Percentiles rank a stretch among this genome's conserved stretches.
Evolutionary conservation across 2,797 vertebrate species (phyloP).

Genomic region (Enteromius radiatus): DNA sequence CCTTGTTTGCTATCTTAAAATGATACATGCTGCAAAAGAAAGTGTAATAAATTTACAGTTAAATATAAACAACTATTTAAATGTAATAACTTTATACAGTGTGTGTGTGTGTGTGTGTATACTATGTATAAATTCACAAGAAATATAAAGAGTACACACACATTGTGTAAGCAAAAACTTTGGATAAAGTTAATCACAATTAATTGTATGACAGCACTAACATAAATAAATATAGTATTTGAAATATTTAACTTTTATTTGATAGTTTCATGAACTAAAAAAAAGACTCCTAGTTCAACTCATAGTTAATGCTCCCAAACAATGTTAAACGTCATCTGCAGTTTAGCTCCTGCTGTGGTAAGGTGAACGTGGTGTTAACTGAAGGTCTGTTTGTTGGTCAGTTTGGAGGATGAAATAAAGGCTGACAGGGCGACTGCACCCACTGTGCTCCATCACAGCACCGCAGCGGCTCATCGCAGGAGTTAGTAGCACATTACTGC

Average conservation of each 20-base stretch:
- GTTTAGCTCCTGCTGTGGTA: constrained; percentile 8
- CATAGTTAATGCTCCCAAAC: neutral
- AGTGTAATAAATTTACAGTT: neutral
- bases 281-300: neutral
- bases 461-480: constrained; percentile 41
- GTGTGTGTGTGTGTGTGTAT: no score
- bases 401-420: constrained; percentile 57
- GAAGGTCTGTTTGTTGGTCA: constrained; percentile 49
- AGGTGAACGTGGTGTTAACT: constrained; percentile 31
- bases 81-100: no score
- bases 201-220: no score
- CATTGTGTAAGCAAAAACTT: no score
- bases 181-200: no score
- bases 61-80: neutral
- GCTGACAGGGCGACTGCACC: constrained; percentile 53
- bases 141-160: no score
- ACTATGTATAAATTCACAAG: no score
- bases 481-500: constrained; percentile 50
- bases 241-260: neutral
- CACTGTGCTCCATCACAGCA: constrained; percentile 44
- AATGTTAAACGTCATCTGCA: neutral
- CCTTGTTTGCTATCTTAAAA: no score
- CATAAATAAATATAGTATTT: neutral
- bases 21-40: neutral
- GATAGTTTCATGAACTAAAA: neutral